A percentile compares a stretch with the other conserved stretches of the same genome.
phyloP scores from a whole-genome alignment of 2,888 invertebrate species.

The Philonicus albiceps region DNA sequence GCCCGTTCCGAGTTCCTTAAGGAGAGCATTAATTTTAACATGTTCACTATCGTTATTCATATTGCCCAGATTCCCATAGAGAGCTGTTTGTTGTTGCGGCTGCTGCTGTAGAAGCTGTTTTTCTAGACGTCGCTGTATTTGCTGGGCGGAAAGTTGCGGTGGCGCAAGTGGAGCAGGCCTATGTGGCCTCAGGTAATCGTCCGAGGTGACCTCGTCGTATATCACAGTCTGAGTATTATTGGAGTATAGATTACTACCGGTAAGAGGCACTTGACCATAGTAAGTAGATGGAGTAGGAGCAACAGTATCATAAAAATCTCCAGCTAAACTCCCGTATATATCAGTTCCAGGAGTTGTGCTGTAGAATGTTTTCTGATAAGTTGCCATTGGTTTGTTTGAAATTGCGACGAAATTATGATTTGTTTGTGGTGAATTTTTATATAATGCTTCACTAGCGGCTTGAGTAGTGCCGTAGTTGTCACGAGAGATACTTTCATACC shows the following conservation, averaged over 20 bases:
- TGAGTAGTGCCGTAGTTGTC: slow-evolving; percentile 50
- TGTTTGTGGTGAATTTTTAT: slow-evolving; percentile 48
- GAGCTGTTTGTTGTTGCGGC: slow-evolving; percentile 49
- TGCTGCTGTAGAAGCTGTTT: slow-evolving; percentile 57
- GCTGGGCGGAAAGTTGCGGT: slow-evolving; percentile 61
- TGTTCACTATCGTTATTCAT: slow-evolving; percentile 14
- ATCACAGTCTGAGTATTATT: slow-evolving; percentile 52
- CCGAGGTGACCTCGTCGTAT: slow-evolving; percentile 62
- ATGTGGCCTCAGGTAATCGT: slow-evolving; percentile 66
- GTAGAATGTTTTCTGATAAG: slow-evolving; percentile 50
- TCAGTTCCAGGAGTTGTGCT: slow-evolving; percentile 54
- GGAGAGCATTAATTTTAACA: slow-evolving; percentile 56
- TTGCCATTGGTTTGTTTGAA: slow-evolving; percentile 58
- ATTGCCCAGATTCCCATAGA: slow-evolving; percentile 48
- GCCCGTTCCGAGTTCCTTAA: slow-evolving; percentile 62
- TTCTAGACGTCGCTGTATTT: slow-evolving; percentile 62
- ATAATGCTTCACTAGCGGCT: slow-evolving; percentile 43
- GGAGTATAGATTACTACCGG: slow-evolving; percentile 42
- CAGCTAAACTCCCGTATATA: slow-evolving; percentile 54
- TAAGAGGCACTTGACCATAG: slow-evolving; percentile 59
- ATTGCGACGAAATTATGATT: slow-evolving; percentile 60
- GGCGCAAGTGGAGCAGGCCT: slow-evolving; percentile 71
- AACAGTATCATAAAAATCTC: slow-evolving; percentile 59
- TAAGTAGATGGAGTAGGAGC: slow-evolving; percentile 58
- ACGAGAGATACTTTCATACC: slow-evolving; percentile 62